Percentiles rank a stretch among this genome's conserved stretches.
These are phyloP conservation scores for Procambarus virginalis DNA, from an alignment of 1,140 invertebrate genomes.

Conservation along the genomic window DNA sequence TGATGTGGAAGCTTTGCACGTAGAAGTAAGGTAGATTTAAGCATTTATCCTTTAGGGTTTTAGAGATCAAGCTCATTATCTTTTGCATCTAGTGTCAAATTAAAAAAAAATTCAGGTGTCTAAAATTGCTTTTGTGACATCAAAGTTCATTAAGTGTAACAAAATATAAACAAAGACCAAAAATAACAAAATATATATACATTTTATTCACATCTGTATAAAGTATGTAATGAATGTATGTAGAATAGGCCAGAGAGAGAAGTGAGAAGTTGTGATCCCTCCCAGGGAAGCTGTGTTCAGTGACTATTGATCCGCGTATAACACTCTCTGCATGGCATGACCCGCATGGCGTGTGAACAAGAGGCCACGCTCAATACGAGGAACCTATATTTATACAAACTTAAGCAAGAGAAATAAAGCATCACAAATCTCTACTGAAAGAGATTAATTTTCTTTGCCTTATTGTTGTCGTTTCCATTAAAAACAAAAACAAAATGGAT, in stretches of 20 bases:
- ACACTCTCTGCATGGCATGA: constrained; percentile 30
- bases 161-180: not conserved
- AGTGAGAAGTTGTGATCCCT: not conserved
- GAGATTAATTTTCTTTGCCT: not conserved
- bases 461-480: not conserved
- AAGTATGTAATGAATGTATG: not conserved
- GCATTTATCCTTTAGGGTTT: constrained; percentile 62
- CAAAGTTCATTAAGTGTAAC: not conserved
- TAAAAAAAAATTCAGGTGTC: constrained; percentile 30
- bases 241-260: not conserved
- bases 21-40: constrained; percentile 66
- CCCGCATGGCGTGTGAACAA: constrained; percentile 17
- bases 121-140: constrained; percentile 34
- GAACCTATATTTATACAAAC: not conserved
- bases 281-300: not conserved
- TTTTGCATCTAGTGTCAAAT: constrained; percentile 48
- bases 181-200: not conserved
- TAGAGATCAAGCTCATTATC: constrained; percentile 48
- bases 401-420: not conserved
- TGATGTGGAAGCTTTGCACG: constrained; percentile 50
- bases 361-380: constrained; percentile 37
- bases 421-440: not conserved
- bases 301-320: not conserved
- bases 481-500: not conserved
- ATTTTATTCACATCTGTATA: not conserved